Conservation (phyloP, 2,113 vertebrate species). For the Emydocephalus ijimae region DNA sequence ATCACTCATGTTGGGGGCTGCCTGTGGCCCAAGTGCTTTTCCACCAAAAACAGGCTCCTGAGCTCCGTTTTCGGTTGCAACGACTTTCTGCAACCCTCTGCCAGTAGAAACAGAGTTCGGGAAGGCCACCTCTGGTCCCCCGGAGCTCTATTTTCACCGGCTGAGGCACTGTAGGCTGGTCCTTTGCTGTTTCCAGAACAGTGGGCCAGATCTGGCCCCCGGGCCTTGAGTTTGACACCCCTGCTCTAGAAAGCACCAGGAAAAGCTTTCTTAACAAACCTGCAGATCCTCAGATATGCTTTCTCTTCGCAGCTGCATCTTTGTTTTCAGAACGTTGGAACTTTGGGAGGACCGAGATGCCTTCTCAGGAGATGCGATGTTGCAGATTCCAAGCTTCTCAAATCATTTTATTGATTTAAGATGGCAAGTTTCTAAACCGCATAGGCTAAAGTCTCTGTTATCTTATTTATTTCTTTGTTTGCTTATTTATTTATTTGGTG, state of each 20-base stretch:
- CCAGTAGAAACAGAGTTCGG: too few relatives aligned
- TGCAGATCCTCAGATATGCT: not conserved
- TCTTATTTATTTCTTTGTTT: not conserved
- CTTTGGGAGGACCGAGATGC: not conserved
- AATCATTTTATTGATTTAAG: not conserved
- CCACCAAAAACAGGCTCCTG: too few relatives aligned
- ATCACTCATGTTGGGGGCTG: too few relatives aligned
- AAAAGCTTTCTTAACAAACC: not conserved
- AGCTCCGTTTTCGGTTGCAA: too few relatives aligned
- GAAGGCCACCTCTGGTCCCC: too few relatives aligned
- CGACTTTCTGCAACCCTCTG: too few relatives aligned
- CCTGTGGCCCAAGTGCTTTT: too few relatives aligned
- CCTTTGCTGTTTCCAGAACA: too few relatives aligned
- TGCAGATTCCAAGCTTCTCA: not conserved
- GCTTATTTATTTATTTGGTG: not conserved
- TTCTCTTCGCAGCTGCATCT: not conserved
- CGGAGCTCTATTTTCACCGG: too few relatives aligned
- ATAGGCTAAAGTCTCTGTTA: not conserved
- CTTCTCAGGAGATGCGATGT: not conserved
- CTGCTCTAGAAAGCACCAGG: not conserved
- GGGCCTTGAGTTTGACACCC: too few relatives aligned
- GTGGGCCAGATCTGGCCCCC: too few relatives aligned
- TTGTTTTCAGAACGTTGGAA: not conserved
- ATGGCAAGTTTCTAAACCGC: not conserved
- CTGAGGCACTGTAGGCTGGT: too few relatives aligned